Conservation (phyloP, 2,113 vertebrate species). For the Hystrix cristata region DNA sequence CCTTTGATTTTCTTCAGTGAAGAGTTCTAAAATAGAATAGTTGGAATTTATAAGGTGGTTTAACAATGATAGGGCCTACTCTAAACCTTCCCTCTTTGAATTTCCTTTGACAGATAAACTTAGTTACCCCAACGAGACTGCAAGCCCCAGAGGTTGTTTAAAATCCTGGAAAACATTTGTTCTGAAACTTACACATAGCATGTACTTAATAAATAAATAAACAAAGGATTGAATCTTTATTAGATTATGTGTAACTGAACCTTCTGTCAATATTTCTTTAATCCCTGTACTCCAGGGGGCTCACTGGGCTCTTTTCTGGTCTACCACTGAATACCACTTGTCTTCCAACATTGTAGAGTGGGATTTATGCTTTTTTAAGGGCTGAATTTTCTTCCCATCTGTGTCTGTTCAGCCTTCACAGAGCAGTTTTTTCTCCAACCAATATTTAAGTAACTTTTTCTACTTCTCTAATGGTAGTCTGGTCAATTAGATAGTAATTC, state of each 20-base stretch:
- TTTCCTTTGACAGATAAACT: not conserved
- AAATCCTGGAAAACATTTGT: slow-evolving; percentile 69
- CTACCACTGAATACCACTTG: not conserved
- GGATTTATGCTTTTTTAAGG: not conserved
- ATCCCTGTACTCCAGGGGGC: not conserved
- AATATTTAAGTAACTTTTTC: slow-evolving; percentile 41
- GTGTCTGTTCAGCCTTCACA: not conserved
- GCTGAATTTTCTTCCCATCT: slow-evolving; percentile 45
- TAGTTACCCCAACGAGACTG: not conserved
- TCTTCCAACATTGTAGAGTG: not conserved
- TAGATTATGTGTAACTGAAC: slow-evolving; percentile 13
- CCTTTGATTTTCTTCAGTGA: not conserved
- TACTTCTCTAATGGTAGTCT: not conserved
- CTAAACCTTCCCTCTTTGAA: not conserved
- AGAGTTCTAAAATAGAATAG: not conserved
- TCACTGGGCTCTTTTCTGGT: not conserved
- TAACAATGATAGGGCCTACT: not conserved
- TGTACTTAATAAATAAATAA: slow-evolving; percentile 58
- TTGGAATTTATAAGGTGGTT: not conserved
- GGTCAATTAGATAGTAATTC: slow-evolving; percentile 50
- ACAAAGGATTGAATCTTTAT: not conserved
- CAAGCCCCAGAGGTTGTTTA: slow-evolving; percentile 1
- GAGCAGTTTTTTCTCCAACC: not conserved
- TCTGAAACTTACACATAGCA: slow-evolving; percentile 19
- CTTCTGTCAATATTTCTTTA: slow-evolving; percentile 55